A percentile compares a stretch with the other conserved stretches of the same genome.
Evolutionary conservation across 2,797 vertebrate species (phyloP).

Genomic region (Prionace glauca): DNA sequence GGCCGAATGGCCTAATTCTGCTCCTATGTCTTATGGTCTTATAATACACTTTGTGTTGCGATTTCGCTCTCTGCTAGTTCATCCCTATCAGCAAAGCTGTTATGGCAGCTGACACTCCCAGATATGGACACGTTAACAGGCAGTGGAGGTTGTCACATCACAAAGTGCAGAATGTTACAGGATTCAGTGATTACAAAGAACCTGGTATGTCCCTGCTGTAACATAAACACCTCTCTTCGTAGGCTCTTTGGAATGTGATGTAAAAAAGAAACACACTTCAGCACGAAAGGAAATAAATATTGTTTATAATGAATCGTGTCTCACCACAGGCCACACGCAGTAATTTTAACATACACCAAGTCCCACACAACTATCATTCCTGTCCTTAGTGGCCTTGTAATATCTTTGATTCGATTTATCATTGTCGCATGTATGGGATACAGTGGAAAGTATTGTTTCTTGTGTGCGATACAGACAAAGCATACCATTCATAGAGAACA

Average conservation of each 20-base stretch:
- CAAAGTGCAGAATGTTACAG: background rate
- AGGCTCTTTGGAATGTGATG: background rate
- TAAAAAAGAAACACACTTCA: conserved; percentile 14
- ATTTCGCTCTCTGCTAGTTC: background rate
- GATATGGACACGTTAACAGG: background rate
- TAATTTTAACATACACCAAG: background rate
- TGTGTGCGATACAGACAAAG: too few relatives aligned
- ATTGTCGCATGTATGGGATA: too few relatives aligned
- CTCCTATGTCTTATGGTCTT: too few relatives aligned
- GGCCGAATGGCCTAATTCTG: too few relatives aligned
- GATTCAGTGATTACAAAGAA: background rate
- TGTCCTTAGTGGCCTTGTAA: background rate
- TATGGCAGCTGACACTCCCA: background rate
- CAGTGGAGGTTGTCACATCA: background rate
- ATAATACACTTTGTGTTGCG: background rate
- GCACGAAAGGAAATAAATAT: background rate
- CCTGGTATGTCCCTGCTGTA: background rate
- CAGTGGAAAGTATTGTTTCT: too few relatives aligned
- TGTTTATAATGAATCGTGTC: conserved; percentile 3
- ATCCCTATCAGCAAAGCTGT: conserved; percentile 6
- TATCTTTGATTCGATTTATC: background rate
- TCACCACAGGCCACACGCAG: background rate
- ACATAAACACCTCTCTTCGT: conserved; percentile 1
- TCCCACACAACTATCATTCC: background rate
- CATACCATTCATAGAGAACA: too few relatives aligned